phyloP scores from a whole-genome alignment of 2,797 vertebrate species.

The Neostethus bicornis region DNA sequence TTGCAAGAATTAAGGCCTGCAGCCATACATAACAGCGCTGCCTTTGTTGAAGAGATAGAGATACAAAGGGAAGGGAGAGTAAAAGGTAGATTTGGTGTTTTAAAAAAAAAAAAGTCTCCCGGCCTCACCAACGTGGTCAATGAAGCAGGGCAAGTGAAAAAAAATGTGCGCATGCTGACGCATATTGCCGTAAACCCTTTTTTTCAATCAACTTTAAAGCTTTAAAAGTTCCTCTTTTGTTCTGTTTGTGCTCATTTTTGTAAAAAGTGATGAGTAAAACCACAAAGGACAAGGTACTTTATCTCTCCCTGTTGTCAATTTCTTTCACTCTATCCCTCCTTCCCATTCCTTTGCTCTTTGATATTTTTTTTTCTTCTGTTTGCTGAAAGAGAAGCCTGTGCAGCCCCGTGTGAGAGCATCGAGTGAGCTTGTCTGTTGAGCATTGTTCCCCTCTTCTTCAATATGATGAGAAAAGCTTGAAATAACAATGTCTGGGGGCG shows the following conservation, averaged over 20 bases:
- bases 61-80: no score
- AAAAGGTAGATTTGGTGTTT: no score
- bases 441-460: conserved; percentile 57
- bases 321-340: conserved; percentile 49
- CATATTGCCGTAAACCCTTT: no score
- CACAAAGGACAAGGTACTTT: conserved; percentile 53
- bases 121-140: no score
- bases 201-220: no score
- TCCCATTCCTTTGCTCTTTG: conserved; percentile 56
- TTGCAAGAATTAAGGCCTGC: no score
- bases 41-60: no score
- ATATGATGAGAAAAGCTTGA: conserved; percentile 74
- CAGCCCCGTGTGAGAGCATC: conserved; percentile 38
- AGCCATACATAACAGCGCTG: no score
- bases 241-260: conserved; percentile 59
- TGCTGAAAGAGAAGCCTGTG: conserved; percentile 65
- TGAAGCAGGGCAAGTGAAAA: no score
- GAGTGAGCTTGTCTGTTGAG: conserved; percentile 39
- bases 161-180: conserved; percentile 36
- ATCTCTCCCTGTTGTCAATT: conserved; percentile 50
- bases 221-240: no score
- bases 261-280: conserved; percentile 52
- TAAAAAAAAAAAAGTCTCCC: no score
- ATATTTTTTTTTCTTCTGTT: conserved; percentile 59
- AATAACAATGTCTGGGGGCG: conserved; percentile 68